A percentile compares a stretch with the other conserved stretches of the same genome.
phyloP scores from a whole-genome alignment of 2,888 invertebrate genomes.

The Meiosimyza decipiens region DNA sequence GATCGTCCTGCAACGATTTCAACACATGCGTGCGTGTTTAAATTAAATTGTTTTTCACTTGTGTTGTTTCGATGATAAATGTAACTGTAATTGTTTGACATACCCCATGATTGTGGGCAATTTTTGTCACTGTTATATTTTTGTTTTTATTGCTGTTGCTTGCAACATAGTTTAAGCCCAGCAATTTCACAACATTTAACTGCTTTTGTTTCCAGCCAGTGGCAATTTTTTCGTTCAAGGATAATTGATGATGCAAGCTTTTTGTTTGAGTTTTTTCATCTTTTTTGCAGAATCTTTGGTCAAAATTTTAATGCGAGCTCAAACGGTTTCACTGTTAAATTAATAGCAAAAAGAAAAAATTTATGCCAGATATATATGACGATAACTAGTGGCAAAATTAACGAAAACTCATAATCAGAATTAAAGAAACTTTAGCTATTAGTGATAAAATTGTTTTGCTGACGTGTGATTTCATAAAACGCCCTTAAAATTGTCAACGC shows the following conservation, averaged over 20 bases:
- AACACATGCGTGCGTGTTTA: conserved; percentile 4
- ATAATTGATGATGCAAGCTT: conserved; percentile 8
- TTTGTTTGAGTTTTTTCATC: no score
- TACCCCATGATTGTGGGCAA: conserved; percentile 24
- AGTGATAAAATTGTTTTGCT: no score
- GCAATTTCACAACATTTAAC: conserved; percentile 3
- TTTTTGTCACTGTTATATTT: neutral
- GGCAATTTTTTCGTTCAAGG: neutral
- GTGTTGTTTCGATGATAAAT: conserved; percentile 24
- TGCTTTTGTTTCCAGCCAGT: neutral
- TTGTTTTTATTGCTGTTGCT: conserved; percentile 8
- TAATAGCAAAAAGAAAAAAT: no score
- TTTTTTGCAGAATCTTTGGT: no score
- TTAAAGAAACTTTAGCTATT: no score
- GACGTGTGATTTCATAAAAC: no score
- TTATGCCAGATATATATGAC: no score
- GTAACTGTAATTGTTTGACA: conserved; percentile 33
- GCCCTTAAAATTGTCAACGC: no score
- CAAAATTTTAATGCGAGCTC: no score
- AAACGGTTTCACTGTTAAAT: no score
- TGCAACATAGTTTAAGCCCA: neutral
- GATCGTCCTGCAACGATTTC: neutral
- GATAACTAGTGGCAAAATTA: no score
- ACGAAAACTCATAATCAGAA: no score
- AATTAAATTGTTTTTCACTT: conserved; percentile 10